phyloP scores from a whole-genome alignment of 2,113 vertebrate species.

The Dipodomys merriami region DNA sequence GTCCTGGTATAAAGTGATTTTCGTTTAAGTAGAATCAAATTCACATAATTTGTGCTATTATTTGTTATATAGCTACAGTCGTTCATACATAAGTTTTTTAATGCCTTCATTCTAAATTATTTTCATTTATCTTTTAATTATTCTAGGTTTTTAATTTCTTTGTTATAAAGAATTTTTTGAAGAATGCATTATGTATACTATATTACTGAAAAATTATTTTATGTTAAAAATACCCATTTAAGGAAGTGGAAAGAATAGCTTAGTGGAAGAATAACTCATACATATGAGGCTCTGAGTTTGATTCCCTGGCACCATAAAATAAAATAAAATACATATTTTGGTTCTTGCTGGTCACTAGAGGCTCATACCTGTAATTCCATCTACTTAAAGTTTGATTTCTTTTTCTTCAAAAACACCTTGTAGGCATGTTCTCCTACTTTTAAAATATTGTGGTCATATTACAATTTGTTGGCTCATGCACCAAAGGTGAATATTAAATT shows the following conservation, averaged over 20 bases:
- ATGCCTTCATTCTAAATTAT: background rate
- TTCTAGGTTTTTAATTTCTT: background rate
- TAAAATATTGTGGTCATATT: background rate
- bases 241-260: background rate
- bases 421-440: background rate
- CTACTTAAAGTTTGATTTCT: no score
- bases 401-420: background rate
- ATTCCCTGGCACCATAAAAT: background rate
- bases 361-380: no score
- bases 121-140: background rate
- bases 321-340: background rate
- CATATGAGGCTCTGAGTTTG: background rate
- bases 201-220: background rate
- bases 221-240: background rate
- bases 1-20: background rate
- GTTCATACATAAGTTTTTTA: background rate
- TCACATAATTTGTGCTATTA: background rate
- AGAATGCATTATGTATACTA: background rate
- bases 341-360: no score
- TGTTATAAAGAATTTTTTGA: slow-evolving; percentile 27
- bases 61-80: slow-evolving; percentile 9
- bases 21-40: background rate
- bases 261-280: no score
- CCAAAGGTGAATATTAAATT: background rate
- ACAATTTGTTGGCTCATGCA: background rate